These are phyloP conservation scores for Thera britannica DNA, from an alignment of 2,888 invertebrate species.

Conservation along the genomic window DNA sequence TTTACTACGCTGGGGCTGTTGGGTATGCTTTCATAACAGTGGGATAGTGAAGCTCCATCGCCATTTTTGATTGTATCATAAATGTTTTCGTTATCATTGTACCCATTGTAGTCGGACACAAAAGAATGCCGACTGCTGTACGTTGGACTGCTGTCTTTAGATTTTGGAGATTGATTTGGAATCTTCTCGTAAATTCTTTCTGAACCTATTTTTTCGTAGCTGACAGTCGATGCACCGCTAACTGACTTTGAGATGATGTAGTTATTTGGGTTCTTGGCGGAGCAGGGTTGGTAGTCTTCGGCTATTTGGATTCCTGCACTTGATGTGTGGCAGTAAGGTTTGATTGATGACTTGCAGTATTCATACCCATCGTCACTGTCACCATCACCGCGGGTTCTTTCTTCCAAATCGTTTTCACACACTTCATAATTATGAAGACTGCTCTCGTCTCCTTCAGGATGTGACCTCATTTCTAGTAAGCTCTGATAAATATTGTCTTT, in stretches of 20 bases:
- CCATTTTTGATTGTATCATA: constrained; percentile 86
- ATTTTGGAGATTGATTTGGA: constrained; percentile 63
- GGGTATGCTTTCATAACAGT: constrained; percentile 86
- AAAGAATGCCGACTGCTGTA: constrained; percentile 73
- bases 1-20: constrained; percentile 81
- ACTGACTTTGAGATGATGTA: constrained; percentile 75
- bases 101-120: constrained; percentile 71
- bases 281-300: constrained; percentile 77
- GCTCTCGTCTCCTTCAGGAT: constrained; percentile 78
- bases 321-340: constrained; percentile 74
- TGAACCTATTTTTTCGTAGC: constrained; percentile 78
- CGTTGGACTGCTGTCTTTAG: constrained; percentile 71
- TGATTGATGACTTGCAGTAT: constrained; percentile 77
- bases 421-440: constrained; percentile 83
- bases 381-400: constrained; percentile 75
- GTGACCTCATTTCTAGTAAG: constrained; percentile 76
- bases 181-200: constrained; percentile 81
- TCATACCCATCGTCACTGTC: constrained; percentile 82
- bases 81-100: constrained; percentile 84
- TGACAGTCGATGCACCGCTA: constrained; percentile 76
- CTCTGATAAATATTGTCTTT: constrained; percentile 78
- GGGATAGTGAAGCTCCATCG: constrained; percentile 78
- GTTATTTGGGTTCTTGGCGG: constrained; percentile 63
- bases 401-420: constrained; percentile 72
- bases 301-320: constrained; percentile 81